Conservation (phyloP, 2,888 invertebrate species). For the Villa cingulata region DNA sequence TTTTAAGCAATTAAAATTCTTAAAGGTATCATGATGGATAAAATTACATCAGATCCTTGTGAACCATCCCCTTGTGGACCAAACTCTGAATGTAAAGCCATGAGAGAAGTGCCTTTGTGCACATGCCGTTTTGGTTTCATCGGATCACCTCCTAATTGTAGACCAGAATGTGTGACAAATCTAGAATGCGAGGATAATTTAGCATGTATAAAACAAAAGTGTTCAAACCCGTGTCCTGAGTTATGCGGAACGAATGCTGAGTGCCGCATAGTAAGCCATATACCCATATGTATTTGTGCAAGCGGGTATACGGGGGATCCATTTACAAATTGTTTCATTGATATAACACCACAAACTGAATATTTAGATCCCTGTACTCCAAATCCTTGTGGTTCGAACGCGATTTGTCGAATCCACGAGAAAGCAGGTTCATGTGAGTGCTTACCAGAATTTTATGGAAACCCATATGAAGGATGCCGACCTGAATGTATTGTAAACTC, state of each 20-base stretch:
- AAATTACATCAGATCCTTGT: slow-evolving; percentile 29
- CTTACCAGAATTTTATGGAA: slow-evolving; percentile 47
- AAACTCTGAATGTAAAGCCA: slow-evolving; percentile 40
- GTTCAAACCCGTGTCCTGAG: slow-evolving; percentile 57
- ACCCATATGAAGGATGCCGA: slow-evolving; percentile 57
- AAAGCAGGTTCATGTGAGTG: slow-evolving; percentile 57
- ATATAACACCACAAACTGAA: slow-evolving; percentile 25
- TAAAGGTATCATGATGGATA: slow-evolving; percentile 19
- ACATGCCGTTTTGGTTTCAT: slow-evolving; percentile 50
- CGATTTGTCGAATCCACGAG: slow-evolving; percentile 51
- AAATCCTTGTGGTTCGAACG: slow-evolving; percentile 52
- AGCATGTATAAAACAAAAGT: slow-evolving; percentile 58
- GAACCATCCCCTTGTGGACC: slow-evolving; percentile 41
- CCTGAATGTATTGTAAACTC: slow-evolving; percentile 68
- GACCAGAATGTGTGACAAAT: slow-evolving; percentile 57
- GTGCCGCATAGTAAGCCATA: slow-evolving; percentile 45
- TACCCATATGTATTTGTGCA: slow-evolving; percentile 42
- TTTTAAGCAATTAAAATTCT: slow-evolving; percentile 24
- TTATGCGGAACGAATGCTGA: slow-evolving; percentile 44
- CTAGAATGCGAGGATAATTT: slow-evolving; percentile 52
- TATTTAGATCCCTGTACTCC: slow-evolving; percentile 42
- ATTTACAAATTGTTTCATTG: slow-evolving; percentile 40
- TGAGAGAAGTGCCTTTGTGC: slow-evolving; percentile 40
- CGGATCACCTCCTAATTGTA: slow-evolving; percentile 53
- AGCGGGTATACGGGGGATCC: slow-evolving; percentile 55